Conservation (phyloP, 1,140 invertebrate genomes). For the Chrysomallon squamiferum region DNA sequence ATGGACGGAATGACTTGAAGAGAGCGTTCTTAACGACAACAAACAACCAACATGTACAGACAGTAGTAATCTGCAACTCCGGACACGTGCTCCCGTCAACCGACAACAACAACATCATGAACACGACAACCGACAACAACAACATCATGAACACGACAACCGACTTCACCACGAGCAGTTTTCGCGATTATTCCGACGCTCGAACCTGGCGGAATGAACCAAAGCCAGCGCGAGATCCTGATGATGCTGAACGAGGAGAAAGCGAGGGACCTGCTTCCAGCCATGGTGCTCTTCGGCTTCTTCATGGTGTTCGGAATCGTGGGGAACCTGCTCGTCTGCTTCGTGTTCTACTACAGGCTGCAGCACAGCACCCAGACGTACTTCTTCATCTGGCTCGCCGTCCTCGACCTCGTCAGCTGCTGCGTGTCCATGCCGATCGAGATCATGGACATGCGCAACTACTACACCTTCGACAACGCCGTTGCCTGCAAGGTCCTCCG, state of each 20-base stretch:
- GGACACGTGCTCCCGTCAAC: no score
- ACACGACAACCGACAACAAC: no score
- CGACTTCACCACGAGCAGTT: no score
- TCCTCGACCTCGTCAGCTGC: conserved; percentile 41
- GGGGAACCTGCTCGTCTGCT: conserved; percentile 37
- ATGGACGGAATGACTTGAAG: no score
- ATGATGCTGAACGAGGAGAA: conserved; percentile 24
- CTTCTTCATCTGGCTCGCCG: conserved; percentile 34
- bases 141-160: no score
- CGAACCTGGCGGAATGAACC: no score
- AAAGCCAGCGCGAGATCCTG: not conserved
- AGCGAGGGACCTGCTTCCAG: conserved; percentile 17
- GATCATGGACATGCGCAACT: conserved; percentile 27
- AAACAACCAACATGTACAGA: no score
- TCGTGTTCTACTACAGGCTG: conserved; percentile 31
- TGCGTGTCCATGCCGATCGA: conserved; percentile 30
- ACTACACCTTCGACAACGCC: conserved; percentile 19
- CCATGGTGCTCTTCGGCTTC: conserved; percentile 28
- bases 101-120: no score
- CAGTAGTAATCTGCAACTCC: no score
- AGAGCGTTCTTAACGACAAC: no score
- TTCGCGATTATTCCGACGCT: no score
- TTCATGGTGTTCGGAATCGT: conserved; percentile 31
- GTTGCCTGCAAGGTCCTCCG: conserved; percentile 19
- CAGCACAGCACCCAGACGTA: conserved; percentile 27